phyloP scores from a whole-genome alignment of 2,888 invertebrate species.

The Rhorus exstirpatorius region DNA sequence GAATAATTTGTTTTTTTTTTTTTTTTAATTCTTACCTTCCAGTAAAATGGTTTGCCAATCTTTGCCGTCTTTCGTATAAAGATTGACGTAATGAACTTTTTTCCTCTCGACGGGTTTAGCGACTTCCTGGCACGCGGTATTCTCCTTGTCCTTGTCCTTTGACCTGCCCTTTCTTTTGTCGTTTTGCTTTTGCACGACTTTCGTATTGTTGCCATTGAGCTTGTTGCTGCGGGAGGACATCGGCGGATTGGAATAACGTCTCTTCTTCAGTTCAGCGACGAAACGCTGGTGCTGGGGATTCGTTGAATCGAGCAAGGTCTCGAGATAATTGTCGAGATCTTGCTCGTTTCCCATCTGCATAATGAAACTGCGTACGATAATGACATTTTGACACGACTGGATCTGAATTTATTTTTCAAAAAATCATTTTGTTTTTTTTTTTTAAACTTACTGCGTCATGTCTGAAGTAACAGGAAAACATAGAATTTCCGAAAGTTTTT shows the following conservation, averaged over 20 bases:
- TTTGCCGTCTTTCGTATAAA: constrained; percentile 91
- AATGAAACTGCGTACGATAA: constrained; percentile 88
- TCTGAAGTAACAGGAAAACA: constrained; percentile 91
- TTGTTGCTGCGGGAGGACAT: constrained; percentile 79
- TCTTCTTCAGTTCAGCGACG: constrained; percentile 87
- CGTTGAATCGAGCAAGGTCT: constrained; percentile 90
- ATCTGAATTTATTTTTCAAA: no score
- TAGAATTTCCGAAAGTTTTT: constrained; percentile 89
- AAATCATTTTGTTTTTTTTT: no score
- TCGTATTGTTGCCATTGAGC: constrained; percentile 73
- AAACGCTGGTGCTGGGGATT: constrained; percentile 90
- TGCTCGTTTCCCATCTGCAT: constrained; percentile 90
- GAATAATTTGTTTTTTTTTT: background rate
- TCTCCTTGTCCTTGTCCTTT: constrained; percentile 76
- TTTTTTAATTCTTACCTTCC: constrained; percentile 82
- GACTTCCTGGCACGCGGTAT: constrained; percentile 68
- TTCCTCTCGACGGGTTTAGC: constrained; percentile 79
- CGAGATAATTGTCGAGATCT: constrained; percentile 93
- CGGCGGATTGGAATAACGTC: constrained; percentile 27
- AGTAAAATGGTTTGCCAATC: constrained; percentile 86
- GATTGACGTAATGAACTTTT: constrained; percentile 91
- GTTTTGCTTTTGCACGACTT: constrained; percentile 75
- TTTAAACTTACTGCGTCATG: constrained; percentile 88
- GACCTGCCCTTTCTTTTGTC: constrained; percentile 81
- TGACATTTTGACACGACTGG: background rate